Percentiles rank a stretch among this genome's conserved stretches.
These are phyloP conservation scores for Vombatus ursinus DNA, from an alignment of 2,113 vertebrate genomes.

Conservation along the genomic window DNA sequence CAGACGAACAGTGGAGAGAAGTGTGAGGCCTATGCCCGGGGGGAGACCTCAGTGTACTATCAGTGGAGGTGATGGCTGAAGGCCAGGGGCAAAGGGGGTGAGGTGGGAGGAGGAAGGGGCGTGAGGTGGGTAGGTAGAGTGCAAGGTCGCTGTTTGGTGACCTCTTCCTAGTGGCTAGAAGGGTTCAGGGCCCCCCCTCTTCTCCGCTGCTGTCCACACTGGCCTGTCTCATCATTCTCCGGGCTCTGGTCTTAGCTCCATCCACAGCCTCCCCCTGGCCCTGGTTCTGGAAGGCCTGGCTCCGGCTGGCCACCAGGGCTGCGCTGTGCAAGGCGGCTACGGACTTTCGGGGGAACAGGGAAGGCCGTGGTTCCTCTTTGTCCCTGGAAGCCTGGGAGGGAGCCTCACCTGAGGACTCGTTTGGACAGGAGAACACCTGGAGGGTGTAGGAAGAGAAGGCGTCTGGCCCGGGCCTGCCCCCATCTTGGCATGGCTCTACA, in stretches of 20 bases:
- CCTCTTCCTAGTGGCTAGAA: not conserved
- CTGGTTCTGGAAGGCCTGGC: constrained; percentile 60
- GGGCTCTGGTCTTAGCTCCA: constrained; percentile 28
- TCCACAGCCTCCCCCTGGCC: accelerated
- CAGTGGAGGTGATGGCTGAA: not conserved
- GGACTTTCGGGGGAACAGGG: constrained; percentile 62
- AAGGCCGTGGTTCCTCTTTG: constrained; percentile 3
- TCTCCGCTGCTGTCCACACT: constrained; percentile 73
- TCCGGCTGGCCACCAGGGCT: constrained; percentile 62
- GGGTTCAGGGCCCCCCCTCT: constrained; percentile 50
- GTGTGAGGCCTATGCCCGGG: not conserved
- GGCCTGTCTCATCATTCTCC: constrained; percentile 78
- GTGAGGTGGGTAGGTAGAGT: not conserved
- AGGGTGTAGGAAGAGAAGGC: not conserved
- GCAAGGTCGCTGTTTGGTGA: not conserved
- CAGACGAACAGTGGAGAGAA: not conserved
- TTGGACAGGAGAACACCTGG: constrained; percentile 71
- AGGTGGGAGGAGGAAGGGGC: accelerated
- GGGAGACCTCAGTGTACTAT: not conserved
- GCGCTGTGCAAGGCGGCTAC: constrained; percentile 63
- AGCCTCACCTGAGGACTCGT: constrained; percentile 47
- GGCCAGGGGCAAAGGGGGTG: not conserved
- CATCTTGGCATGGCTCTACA: not conserved
- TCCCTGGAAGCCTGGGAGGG: not conserved
- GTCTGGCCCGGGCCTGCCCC: not conserved